These are phyloP conservation scores for Tridacna gigas DNA, from an alignment of 2,888 invertebrate species.

Conservation along the genomic window DNA sequence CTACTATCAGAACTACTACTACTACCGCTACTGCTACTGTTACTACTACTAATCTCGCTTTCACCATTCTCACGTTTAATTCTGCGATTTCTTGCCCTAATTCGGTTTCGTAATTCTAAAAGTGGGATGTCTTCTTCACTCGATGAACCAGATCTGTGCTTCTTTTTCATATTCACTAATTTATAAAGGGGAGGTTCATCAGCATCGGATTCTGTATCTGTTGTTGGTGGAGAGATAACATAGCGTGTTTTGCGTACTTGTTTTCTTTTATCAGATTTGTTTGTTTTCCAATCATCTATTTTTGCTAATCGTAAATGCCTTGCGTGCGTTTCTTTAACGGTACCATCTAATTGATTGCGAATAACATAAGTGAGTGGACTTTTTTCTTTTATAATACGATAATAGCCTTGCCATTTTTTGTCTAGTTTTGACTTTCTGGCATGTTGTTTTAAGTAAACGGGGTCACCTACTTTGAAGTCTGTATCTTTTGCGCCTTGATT, in stretches of 20 bases:
- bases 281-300: conserved; percentile 33
- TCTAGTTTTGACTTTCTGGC: conserved; percentile 35
- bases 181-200: neutral
- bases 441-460: conserved; percentile 41
- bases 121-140: conserved; percentile 20
- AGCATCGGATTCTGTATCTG: neutral
- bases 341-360: conserved; percentile 31
- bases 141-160: conserved; percentile 18
- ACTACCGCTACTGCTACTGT: neutral
- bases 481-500: conserved; percentile 34
- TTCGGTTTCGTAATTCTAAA: conserved; percentile 6
- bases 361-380: conserved; percentile 28
- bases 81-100: conserved; percentile 19
- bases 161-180: neutral
- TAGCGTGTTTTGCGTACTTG: neutral
- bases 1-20: neutral
- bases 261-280: neutral
- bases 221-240: conserved; percentile 1
- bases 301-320: conserved; percentile 32
- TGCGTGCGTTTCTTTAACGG: conserved; percentile 21
- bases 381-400: conserved; percentile 34
- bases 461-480: conserved; percentile 43
- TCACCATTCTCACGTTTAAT: conserved; percentile 5
- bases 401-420: conserved; percentile 37
- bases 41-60: conserved; percentile 6